A percentile compares a stretch with the other conserved stretches of the same genome.
phyloP scores from a whole-genome alignment of 2,797 vertebrate genomes.

The Kryptopterus vitreolus region DNA sequence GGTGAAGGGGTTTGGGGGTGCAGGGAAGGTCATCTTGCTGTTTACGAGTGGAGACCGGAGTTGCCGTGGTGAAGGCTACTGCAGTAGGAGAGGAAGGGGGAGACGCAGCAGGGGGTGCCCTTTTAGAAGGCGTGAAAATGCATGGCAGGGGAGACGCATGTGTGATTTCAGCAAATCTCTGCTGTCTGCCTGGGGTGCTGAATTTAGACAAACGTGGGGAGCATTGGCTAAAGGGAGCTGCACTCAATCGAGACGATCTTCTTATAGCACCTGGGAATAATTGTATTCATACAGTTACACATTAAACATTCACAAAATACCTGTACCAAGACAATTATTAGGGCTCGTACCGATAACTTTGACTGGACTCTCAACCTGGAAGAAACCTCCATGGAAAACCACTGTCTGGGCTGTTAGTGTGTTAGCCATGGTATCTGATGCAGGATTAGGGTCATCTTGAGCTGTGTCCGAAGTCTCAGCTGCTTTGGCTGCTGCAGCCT shows the following conservation, averaged over 20 bases:
- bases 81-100: conserved; percentile 49
- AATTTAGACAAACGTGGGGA: conserved; percentile 58
- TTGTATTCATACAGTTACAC: neutral
- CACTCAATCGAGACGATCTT: conserved; percentile 64
- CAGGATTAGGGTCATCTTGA: neutral
- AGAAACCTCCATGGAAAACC: conserved; percentile 86
- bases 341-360: conserved; percentile 74
- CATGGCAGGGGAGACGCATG: conserved; percentile 22
- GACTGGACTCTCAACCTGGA: conserved; percentile 86
- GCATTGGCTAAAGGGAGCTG: conserved; percentile 43
- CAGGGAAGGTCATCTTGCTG: conserved; percentile 43
- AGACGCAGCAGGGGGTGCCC: neutral
- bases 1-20: conserved; percentile 12
- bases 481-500: conserved; percentile 50
- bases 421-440: conserved; percentile 58
- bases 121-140: conserved; percentile 56
- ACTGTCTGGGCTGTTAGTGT: conserved; percentile 62
- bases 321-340: neutral
- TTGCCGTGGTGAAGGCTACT: conserved; percentile 1
- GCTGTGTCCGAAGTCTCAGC: conserved; percentile 21
- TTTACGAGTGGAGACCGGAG: conserved; percentile 47
- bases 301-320: neutral
- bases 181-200: conserved; percentile 42
- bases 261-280: conserved; percentile 60
- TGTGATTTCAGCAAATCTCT: neutral